Percentiles rank a stretch among this genome's conserved stretches.
phyloP scores from a whole-genome alignment of 2,888 invertebrate genomes.

The Parapristionchus giblindavisi region DNA sequence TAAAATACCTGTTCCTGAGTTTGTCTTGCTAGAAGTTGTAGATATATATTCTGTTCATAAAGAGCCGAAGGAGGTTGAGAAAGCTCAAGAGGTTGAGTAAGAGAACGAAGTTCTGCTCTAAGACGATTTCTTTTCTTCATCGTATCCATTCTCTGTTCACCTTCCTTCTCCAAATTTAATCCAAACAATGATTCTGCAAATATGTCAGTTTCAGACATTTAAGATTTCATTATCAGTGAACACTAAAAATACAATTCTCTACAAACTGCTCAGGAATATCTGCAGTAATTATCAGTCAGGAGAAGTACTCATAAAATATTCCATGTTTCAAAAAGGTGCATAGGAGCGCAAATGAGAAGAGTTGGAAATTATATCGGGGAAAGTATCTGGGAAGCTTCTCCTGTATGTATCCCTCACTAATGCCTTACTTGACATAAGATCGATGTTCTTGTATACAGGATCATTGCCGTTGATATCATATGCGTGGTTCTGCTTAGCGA shows the following conservation, averaged over 20 bases:
- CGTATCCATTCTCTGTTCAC: neutral
- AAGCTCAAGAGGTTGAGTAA: constrained; percentile 6
- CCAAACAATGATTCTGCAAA: neutral
- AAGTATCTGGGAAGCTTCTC: too few species aligned
- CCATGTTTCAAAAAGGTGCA: too few species aligned
- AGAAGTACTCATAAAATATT: too few species aligned
- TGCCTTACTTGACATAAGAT: neutral
- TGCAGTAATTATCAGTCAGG: too few species aligned
- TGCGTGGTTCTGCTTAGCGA: neutral
- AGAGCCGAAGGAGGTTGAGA: neutral
- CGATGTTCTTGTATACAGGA: neutral
- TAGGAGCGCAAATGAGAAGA: too few species aligned
- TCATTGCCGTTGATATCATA: constrained; percentile 9
- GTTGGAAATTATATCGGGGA: too few species aligned
- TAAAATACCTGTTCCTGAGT: constrained; percentile 4
- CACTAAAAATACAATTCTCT: too few species aligned
- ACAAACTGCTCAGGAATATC: too few species aligned
- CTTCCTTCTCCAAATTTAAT: neutral
- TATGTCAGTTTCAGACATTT: too few species aligned
- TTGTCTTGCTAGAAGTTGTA: constrained; percentile 2
- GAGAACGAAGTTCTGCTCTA: neutral
- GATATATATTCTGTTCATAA: constrained; percentile 11
- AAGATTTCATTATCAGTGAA: too few species aligned
- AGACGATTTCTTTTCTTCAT: neutral
- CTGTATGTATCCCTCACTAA: neutral